A percentile compares a stretch with the other conserved stretches of the same genome.
Evolutionary conservation across 2,797 vertebrate species (phyloP).

Genomic region (Schizothorax lantsangensis): DNA sequence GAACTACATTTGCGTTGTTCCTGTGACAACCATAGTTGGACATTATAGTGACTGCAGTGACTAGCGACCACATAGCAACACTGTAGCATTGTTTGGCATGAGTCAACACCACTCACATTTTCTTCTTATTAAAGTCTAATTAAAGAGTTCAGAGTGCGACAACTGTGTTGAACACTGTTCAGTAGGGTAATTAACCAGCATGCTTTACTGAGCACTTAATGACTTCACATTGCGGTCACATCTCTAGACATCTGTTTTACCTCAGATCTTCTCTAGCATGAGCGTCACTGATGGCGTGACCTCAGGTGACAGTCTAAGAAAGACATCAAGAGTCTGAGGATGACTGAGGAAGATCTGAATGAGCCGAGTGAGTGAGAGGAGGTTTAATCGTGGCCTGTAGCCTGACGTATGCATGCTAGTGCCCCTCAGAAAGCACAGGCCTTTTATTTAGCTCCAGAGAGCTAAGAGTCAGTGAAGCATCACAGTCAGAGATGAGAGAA

Average conservation of each 20-base stretch:
- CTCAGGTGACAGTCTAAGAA: slow-evolving; percentile 29
- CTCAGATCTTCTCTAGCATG: slow-evolving; percentile 1
- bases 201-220: slow-evolving; percentile 35
- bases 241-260: slow-evolving; percentile 15
- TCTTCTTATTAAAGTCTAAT: background rate
- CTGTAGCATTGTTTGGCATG: background rate
- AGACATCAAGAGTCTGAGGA: slow-evolving; percentile 25
- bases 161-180: slow-evolving; percentile 17
- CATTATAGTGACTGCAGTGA: too few relatives aligned
- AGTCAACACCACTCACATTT: background rate
- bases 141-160: background rate
- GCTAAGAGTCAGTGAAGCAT: slow-evolving; percentile 13
- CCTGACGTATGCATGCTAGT: background rate
- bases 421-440: slow-evolving; percentile 27
- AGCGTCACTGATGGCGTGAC: background rate
- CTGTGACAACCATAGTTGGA: too few relatives aligned
- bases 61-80: background rate
- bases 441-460: slow-evolving; percentile 53
- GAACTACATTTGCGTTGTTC: too few relatives aligned
- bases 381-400: slow-evolving; percentile 50
- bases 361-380: background rate
- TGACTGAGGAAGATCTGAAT: slow-evolving; percentile 8
- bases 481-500: background rate
- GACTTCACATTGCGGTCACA: slow-evolving; percentile 24
- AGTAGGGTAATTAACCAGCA: slow-evolving; percentile 31